Conservation (phyloP, 2,113 vertebrate genomes). For the Pangasianodon hypophthalmus region DNA sequence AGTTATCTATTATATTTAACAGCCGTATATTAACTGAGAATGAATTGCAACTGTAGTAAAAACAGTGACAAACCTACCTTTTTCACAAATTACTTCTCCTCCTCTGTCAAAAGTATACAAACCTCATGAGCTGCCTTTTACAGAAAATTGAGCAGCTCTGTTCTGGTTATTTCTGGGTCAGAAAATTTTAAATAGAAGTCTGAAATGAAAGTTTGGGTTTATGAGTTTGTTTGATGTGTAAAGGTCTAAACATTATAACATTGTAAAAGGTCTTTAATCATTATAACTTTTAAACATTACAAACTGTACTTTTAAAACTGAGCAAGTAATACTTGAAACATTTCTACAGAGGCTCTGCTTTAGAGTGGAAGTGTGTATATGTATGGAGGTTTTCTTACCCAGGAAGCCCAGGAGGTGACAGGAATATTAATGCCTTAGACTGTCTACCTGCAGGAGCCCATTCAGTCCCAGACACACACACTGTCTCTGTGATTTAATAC, state of each 20-base stretch:
- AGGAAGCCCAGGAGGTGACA: conserved; percentile 57
- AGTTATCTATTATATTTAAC: not conserved
- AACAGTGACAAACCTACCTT: not conserved
- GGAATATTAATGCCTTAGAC: conserved; percentile 60
- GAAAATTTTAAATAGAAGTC: not conserved
- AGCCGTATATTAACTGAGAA: not conserved
- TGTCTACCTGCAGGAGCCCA: conserved; percentile 58
- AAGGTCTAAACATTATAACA: not conserved
- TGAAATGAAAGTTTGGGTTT: not conserved
- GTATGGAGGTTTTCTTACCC: conserved; percentile 41
- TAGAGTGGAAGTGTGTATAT: not conserved
- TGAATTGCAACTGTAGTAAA: not conserved
- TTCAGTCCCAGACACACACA: conserved; percentile 56
- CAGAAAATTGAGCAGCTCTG: not conserved
- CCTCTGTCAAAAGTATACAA: not conserved
- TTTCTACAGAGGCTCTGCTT: not conserved
- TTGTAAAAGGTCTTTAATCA: not conserved
- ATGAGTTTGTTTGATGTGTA: not conserved
- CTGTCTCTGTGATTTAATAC: conserved; percentile 62
- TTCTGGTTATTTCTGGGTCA: not conserved
- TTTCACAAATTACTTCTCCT: not conserved
- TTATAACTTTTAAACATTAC: not conserved
- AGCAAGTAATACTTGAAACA: not conserved
- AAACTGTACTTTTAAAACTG: not conserved
- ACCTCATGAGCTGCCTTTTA: not conserved